Conservation (phyloP, 2,888 invertebrate species). For the Myathropa florea region DNA sequence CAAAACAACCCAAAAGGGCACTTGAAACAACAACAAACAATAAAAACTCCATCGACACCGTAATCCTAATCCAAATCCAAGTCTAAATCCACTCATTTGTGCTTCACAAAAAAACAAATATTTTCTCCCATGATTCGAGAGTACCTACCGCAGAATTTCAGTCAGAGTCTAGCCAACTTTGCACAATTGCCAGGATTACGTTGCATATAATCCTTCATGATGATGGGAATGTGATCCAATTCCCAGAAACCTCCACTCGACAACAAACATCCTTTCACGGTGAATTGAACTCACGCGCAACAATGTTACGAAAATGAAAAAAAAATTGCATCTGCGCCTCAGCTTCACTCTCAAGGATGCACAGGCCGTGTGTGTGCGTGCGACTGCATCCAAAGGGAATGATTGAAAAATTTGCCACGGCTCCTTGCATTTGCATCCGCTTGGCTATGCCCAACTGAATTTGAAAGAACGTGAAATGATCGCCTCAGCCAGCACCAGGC, state of each 20-base stretch:
- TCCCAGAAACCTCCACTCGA: no score
- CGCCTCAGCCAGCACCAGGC: constrained; percentile 53
- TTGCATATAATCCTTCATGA: constrained; percentile 33
- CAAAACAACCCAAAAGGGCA: constrained; percentile 58
- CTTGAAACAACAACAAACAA: constrained; percentile 67
- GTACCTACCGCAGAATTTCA: constrained; percentile 33
- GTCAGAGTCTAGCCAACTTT: constrained; percentile 1
- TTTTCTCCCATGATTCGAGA: constrained; percentile 1
- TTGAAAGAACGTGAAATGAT: constrained; percentile 57
- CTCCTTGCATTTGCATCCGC: constrained; percentile 67
- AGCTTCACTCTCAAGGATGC: background rate
- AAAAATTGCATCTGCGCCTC: constrained; percentile 51
- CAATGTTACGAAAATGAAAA: background rate
- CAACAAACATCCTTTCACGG: constrained; percentile 54
- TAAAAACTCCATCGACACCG: constrained; percentile 20
- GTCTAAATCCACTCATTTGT: constrained; percentile 54
- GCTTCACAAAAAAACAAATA: constrained; percentile 61
- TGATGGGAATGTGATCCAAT: constrained; percentile 48
- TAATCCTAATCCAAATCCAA: constrained; percentile 58
- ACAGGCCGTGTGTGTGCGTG: background rate
- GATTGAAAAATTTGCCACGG: constrained; percentile 64
- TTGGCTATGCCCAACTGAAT: constrained; percentile 64
- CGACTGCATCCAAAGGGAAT: constrained; percentile 11
- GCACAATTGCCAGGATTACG: constrained; percentile 43
- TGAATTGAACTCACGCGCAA: constrained; percentile 54